Conservation (phyloP, 2,888 invertebrate genomes). For the Listrodromus nycthemerus region DNA sequence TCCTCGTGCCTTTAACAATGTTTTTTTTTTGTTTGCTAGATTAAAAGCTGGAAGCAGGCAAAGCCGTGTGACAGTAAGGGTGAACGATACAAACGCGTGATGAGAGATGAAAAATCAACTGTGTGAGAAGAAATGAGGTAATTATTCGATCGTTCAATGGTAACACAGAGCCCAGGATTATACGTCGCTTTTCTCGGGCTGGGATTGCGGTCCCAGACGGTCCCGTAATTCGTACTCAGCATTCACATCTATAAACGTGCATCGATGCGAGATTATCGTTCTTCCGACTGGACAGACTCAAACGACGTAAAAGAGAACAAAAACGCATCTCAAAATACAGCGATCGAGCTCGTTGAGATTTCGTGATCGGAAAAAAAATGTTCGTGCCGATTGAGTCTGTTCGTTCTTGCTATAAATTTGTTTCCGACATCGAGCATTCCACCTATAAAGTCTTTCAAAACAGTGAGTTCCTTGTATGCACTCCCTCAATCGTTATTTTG, state of each 20-base stretch:
- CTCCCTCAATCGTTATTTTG: constrained; percentile 4
- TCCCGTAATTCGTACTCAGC: constrained; percentile 53
- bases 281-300: constrained; percentile 33
- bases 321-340: background rate
- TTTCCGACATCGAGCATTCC: constrained; percentile 55
- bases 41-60: constrained; percentile 59
- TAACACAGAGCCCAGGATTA: background rate
- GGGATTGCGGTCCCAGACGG: constrained; percentile 54
- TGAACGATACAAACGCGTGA: constrained; percentile 28
- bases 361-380: background rate
- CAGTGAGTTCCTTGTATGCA: constrained; percentile 31
- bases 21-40: constrained; percentile 20
- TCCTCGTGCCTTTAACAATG: constrained; percentile 33
- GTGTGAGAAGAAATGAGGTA: constrained; percentile 35
- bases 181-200: constrained; percentile 47
- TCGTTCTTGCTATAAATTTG: constrained; percentile 32
- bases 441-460: constrained; percentile 36
- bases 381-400: constrained; percentile 28
- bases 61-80: constrained; percentile 45
- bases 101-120: constrained; percentile 27
- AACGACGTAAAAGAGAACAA: background rate
- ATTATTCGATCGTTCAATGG: constrained; percentile 28
- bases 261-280: constrained; percentile 45
- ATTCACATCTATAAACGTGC: constrained; percentile 67
- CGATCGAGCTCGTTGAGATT: background rate